A percentile compares a stretch with the other conserved stretches of the same genome.
phyloP scores from a whole-genome alignment of 2,888 invertebrate species.

The Alcis repandata region DNA sequence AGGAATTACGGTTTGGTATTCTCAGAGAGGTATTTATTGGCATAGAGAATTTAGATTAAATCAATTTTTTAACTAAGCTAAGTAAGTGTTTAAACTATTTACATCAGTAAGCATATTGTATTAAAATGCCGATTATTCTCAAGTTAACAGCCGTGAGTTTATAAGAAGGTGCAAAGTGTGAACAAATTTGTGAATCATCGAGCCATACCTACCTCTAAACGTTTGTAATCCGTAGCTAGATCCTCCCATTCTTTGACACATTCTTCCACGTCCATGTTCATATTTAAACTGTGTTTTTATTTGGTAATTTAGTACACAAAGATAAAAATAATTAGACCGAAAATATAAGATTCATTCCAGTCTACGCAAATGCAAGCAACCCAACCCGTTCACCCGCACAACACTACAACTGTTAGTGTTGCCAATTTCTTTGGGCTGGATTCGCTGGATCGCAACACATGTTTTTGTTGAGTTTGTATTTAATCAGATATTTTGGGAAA shows the following conservation, averaged over 20 bases:
- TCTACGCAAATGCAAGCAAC: not conserved
- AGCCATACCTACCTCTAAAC: slow-evolving; percentile 93
- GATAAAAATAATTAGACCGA: slow-evolving; percentile 32
- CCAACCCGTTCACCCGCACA: slow-evolving; percentile 27
- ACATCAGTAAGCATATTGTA: not conserved
- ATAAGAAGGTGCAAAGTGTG: slow-evolving; percentile 29
- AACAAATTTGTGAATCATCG: slow-evolving; percentile 30
- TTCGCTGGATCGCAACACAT: no score
- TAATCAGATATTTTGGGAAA: no score
- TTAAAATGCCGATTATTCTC: slow-evolving; percentile 2
- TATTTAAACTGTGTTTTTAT: slow-evolving; percentile 37
- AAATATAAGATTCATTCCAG: slow-evolving; percentile 34
- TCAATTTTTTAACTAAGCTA: not conserved
- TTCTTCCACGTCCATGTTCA: slow-evolving; percentile 87
- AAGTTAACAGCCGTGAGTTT: slow-evolving; percentile 11
- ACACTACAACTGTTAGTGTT: slow-evolving; percentile 16
- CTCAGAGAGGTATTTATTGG: not conserved
- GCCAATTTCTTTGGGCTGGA: not conserved
- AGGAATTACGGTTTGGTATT: not conserved
- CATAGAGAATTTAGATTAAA: not conserved
- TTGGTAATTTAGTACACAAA: slow-evolving; percentile 33
- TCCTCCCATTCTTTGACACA: slow-evolving; percentile 93
- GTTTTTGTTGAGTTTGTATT: no score
- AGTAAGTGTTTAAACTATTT: not conserved
- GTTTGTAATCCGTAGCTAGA: slow-evolving; percentile 91